Conservation (phyloP, 2,113 vertebrate genomes). For the Oceanodroma tethys region DNA sequence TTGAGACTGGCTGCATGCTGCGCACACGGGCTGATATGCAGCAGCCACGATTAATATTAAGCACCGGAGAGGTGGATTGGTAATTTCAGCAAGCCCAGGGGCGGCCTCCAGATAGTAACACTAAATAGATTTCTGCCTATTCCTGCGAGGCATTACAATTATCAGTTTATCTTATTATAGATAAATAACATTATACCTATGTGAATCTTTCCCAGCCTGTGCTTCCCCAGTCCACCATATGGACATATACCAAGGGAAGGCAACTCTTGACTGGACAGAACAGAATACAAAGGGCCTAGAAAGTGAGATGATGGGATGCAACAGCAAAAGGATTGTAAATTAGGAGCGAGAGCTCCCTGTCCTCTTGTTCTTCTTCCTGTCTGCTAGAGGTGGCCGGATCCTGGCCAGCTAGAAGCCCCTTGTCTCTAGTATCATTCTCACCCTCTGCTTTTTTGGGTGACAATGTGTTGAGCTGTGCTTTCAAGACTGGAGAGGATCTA, state of each 20-base stretch:
- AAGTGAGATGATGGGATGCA: not conserved
- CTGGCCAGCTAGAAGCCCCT: not conserved
- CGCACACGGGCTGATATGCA: fast-evolving
- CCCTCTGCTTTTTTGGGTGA: not conserved
- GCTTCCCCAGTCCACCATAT: not conserved
- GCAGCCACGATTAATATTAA: not conserved
- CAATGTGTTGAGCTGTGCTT: not conserved
- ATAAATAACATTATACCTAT: not conserved
- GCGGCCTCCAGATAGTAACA: not conserved
- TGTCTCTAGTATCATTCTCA: not conserved
- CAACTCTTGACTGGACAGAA: not conserved
- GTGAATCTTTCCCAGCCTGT: not conserved
- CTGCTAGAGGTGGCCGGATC: not conserved
- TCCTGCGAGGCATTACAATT: not conserved
- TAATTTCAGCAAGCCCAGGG: not conserved
- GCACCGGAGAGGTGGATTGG: not conserved
- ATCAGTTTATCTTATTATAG: not conserved
- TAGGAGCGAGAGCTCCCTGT: not conserved
- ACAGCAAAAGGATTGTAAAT: not conserved
- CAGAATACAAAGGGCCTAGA: not conserved
- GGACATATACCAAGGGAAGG: not conserved
- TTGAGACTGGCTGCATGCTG: not conserved
- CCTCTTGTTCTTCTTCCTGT: not conserved
- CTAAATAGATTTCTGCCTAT: not conserved
- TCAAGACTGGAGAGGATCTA: not conserved